Conservation (phyloP, 2,797 vertebrate genomes). For the Acipenser ruthenus region DNA sequence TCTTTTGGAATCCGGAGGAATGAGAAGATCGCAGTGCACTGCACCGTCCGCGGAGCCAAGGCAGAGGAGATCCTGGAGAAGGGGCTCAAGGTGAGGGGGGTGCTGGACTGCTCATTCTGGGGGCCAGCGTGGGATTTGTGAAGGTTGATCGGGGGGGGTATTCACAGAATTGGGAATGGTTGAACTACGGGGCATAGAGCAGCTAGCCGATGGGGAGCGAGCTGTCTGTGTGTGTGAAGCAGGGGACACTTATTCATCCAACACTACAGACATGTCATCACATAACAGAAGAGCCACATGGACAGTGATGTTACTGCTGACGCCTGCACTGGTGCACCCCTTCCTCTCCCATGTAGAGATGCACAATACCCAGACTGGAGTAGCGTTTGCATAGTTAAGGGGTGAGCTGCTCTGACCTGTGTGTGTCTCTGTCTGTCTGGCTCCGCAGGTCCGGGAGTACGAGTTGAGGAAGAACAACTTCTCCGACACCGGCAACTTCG, state of each 20-base stretch:
- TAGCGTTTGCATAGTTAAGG: too few species aligned
- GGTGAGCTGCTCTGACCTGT: not conserved
- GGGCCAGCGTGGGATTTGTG: not conserved
- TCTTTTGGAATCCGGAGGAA: constrained; percentile 97
- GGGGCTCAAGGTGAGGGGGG: constrained; percentile 78
- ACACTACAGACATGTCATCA: too few species aligned
- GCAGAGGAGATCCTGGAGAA: constrained; percentile 97
- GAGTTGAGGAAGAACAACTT: constrained; percentile 97
- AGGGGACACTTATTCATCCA: too few species aligned
- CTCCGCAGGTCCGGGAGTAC: constrained; percentile 84
- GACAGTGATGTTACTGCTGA: too few species aligned
- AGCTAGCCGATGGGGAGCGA: not conserved
- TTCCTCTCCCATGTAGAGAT: too few species aligned
- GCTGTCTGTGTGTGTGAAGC: not conserved
- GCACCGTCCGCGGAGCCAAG: constrained; percentile 95
- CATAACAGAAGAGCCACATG: too few species aligned
- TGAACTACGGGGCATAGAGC: not conserved
- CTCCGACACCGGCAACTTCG: constrained; percentile 95
- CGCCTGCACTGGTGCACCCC: too few species aligned
- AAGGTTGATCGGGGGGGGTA: not conserved
- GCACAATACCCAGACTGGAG: too few species aligned
- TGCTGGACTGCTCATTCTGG: not conserved
- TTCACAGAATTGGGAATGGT: not conserved
- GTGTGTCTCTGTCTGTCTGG: too few species aligned
- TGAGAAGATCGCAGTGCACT: constrained; percentile 97